Evolutionary conservation across 2,113 vertebrate genomes (phyloP), one percentile per base, ranked within the genome.

Genomic region (Poecile atricapillus): DNA sequence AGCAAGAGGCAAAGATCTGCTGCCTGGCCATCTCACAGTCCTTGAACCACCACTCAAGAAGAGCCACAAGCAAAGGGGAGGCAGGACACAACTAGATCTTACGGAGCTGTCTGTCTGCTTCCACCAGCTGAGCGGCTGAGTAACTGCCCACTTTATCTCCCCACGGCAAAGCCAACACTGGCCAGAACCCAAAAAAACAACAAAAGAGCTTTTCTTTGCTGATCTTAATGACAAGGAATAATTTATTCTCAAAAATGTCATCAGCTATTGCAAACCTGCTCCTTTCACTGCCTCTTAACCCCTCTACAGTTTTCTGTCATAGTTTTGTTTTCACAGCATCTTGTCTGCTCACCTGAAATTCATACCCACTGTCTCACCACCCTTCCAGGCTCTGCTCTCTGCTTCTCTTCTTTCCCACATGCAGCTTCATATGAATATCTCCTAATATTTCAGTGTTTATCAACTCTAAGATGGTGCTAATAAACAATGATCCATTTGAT

Each of bases 111-210:
- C 53, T 58, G 55, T 64, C 55, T 74, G 43, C 77, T 89, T 74
- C 73, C 52, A 59, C 31, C 59, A 63, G 58, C 41, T 0, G 0
- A 64, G 52, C 2, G 0, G 30, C 23, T 2, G 3, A 93, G 44
- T 31, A 86, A 73, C n/a, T 75, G 43, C 33, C 59, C 37, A 49
- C 15, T 60, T 90, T 50, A 85, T 55, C 85, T 63, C 64, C 33
- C 59, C 71, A 14, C 0, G 3, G 58, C 52, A 79, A 71, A 78
- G 49, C 31, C 46, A 79, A 55, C 52, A 37, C 37, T 47, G n/a
- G 47, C 24, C 56, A 81, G 49, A 83, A 71, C 10, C 59, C 49
- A 71, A 84, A 83, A 44, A 68, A 73, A 2, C 33, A 84, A 64
- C n/a, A 75, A 35, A 50, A 78, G 30, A 82, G 31, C 31, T 78